Conservation (phyloP, 2,888 invertebrate genomes). For the Nemoura dubitans region DNA sequence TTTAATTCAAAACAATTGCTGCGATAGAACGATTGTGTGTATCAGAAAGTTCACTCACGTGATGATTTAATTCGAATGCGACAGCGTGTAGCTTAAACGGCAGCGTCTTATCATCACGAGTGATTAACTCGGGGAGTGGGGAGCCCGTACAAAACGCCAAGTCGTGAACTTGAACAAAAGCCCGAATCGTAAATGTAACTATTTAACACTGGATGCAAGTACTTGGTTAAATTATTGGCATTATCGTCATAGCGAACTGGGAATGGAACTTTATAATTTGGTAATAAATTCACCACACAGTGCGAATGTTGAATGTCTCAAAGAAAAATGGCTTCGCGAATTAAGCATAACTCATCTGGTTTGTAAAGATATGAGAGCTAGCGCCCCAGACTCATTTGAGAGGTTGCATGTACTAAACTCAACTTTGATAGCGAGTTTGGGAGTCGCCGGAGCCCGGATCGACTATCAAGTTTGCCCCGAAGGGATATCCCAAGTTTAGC, state of each 20-base stretch:
- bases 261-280: background rate
- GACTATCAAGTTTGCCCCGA: background rate
- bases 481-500: background rate
- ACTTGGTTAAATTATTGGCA: background rate
- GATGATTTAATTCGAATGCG: background rate
- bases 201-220: background rate
- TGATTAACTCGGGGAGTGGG: background rate
- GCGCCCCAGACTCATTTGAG: background rate
- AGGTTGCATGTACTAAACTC: background rate
- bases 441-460: background rate
- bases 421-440: background rate
- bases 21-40: background rate
- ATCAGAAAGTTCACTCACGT: background rate
- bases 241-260: background rate
- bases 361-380: background rate
- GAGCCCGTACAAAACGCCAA: background rate
- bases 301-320: background rate
- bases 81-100: background rate
- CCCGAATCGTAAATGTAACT: background rate
- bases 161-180: background rate
- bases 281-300: background rate
- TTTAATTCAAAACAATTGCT: background rate
- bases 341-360: background rate
- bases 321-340: background rate
- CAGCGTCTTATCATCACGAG: background rate